Conservation (phyloP, 2,113 vertebrate genomes). For the Guaruba guarouba region DNA sequence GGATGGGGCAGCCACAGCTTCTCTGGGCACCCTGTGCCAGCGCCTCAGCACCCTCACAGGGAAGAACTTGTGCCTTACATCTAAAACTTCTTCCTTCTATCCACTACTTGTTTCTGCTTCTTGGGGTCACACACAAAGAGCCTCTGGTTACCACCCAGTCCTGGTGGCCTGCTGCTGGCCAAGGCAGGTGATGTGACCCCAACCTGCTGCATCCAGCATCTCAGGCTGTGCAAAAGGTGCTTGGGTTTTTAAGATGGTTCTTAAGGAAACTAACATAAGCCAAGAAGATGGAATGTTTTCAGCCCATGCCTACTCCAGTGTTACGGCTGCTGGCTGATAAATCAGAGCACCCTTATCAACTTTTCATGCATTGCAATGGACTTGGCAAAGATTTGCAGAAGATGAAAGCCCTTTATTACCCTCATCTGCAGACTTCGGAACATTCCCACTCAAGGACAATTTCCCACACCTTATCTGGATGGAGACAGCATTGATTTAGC, state of each 20-base stretch:
- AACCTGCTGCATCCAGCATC: not conserved
- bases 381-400: conserved; percentile 20
- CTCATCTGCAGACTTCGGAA: conserved; percentile 26
- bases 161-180: not conserved
- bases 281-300: not conserved
- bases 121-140: not conserved
- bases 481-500: conserved; percentile 62
- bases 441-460: conserved; percentile 55
- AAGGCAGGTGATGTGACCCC: not conserved
- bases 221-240: not conserved
- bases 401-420: conserved; percentile 44
- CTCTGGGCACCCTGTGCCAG: not conserved
- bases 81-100: not conserved
- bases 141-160: not conserved
- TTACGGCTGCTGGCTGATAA: conserved; percentile 28
- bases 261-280: not conserved
- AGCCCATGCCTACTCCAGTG: not conserved
- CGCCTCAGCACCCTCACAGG: not conserved
- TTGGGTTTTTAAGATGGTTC: not conserved
- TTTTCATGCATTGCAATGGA: not conserved
- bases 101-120: not conserved
- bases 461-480: conserved; percentile 32
- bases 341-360: conserved; percentile 31
- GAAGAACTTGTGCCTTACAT: rapidly evolving
- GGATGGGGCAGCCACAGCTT: not conserved